These are phyloP conservation scores for Struthio camelus DNA, from an alignment of 2,113 vertebrate genomes.

Conservation along the genomic window DNA sequence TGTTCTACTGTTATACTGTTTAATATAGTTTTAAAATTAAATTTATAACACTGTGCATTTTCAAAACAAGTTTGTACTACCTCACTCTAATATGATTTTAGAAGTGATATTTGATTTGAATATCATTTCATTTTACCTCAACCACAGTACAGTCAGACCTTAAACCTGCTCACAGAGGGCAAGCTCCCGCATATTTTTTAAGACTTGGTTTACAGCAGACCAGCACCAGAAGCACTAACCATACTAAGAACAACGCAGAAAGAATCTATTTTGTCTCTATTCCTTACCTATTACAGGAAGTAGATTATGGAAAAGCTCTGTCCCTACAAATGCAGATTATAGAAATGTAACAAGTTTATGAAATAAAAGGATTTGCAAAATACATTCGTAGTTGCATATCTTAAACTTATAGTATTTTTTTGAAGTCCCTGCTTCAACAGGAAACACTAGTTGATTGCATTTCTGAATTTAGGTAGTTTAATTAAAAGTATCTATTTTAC, in stretches of 20 bases:
- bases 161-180: background rate
- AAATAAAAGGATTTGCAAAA: too few relatives aligned
- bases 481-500: background rate
- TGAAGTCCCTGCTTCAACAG: background rate
- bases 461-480: background rate
- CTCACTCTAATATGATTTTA: background rate
- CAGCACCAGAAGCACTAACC: background rate
- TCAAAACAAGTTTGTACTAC: background rate
- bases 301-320: background rate
- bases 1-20: too few relatives aligned
- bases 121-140: background rate
- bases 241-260: background rate
- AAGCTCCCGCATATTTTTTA: background rate
- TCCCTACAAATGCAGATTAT: background rate
- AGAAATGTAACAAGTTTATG: background rate
- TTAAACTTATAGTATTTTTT: background rate
- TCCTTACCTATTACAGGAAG: background rate
- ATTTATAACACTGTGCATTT: background rate
- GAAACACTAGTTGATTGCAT: background rate
- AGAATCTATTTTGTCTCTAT: background rate
- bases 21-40: too few relatives aligned
- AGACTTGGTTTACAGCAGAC: background rate
- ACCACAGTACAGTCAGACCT: background rate
- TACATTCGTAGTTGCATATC: background rate
- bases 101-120: background rate